phyloP scores from a whole-genome alignment of 2,888 invertebrate species.

The Meiosimyza platycephala region DNA sequence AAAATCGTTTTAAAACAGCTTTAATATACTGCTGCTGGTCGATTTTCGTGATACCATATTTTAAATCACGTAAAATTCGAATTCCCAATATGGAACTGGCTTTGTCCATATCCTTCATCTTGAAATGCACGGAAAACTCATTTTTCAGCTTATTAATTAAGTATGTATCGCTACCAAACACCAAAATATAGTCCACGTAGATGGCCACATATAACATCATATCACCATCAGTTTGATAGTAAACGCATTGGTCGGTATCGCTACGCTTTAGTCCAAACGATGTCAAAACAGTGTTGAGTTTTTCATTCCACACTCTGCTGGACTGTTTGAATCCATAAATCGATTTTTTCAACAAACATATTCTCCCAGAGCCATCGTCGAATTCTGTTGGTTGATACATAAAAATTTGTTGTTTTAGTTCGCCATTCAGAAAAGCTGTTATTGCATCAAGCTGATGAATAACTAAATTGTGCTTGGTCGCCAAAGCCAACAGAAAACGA shows the following conservation, averaged over 20 bases:
- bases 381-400: slow-evolving; percentile 45
- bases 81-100: slow-evolving; percentile 44
- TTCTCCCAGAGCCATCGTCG: slow-evolving; percentile 33
- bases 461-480: slow-evolving; percentile 37
- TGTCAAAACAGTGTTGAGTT: slow-evolving; percentile 34
- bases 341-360: slow-evolving; percentile 33
- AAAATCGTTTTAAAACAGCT: slow-evolving; percentile 36
- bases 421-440: slow-evolving; percentile 40
- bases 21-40: slow-evolving; percentile 44
- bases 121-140: slow-evolving; percentile 38
- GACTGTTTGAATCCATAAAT: slow-evolving; percentile 38
- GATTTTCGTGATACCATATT: slow-evolving; percentile 34
- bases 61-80: slow-evolving; percentile 36
- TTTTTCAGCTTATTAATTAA: slow-evolving; percentile 35
- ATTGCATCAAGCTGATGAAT: slow-evolving; percentile 43
- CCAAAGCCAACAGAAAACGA: slow-evolving; percentile 38
- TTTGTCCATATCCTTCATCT: slow-evolving; percentile 45
- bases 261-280: slow-evolving; percentile 37
- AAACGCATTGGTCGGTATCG: slow-evolving; percentile 41
- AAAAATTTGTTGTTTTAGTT: slow-evolving; percentile 40
- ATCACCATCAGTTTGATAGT: slow-evolving; percentile 27
- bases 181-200: slow-evolving; percentile 48
- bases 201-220: slow-evolving; percentile 45
- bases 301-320: slow-evolving; percentile 40
- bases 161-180: slow-evolving; percentile 41